Conservation (phyloP, 2,113 vertebrate genomes). For the Gopherus flavomarginatus region DNA sequence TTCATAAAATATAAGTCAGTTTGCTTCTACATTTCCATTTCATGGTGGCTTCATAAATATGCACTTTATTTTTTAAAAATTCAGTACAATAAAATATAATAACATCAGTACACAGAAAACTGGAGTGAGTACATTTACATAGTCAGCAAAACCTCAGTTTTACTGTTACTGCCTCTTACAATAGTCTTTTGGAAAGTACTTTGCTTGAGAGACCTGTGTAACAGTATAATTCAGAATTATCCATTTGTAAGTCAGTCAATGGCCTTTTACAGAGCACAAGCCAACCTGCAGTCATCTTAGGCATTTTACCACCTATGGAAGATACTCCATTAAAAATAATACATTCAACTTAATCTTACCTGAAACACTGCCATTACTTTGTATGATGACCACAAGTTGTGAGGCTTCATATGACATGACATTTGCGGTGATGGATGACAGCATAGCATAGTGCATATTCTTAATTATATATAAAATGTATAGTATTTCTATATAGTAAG, state of each 20-base stretch:
- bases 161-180: not conserved
- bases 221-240: not conserved
- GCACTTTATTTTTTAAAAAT: constrained; percentile 41
- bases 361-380: not conserved
- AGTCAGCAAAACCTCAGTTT: not conserved
- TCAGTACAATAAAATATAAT: constrained; percentile 36
- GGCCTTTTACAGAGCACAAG: not conserved
- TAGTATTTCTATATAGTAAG: not conserved
- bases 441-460: not conserved
- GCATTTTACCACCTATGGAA: not conserved
- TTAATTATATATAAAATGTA: not conserved
- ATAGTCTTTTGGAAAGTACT: not conserved
- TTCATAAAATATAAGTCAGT: constrained; percentile 41
- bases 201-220: not conserved
- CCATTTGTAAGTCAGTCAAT: not conserved
- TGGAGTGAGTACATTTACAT: not conserved
- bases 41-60: constrained; percentile 12
- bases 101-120: not conserved
- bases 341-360: not conserved
- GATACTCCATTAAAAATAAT: not conserved
- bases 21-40: constrained; percentile 36
- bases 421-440: not conserved
- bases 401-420: not conserved
- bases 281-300: not conserved
- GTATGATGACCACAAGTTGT: not conserved